Conservation (phyloP, 2,888 invertebrate species). For the Tinea trinotella region DNA sequence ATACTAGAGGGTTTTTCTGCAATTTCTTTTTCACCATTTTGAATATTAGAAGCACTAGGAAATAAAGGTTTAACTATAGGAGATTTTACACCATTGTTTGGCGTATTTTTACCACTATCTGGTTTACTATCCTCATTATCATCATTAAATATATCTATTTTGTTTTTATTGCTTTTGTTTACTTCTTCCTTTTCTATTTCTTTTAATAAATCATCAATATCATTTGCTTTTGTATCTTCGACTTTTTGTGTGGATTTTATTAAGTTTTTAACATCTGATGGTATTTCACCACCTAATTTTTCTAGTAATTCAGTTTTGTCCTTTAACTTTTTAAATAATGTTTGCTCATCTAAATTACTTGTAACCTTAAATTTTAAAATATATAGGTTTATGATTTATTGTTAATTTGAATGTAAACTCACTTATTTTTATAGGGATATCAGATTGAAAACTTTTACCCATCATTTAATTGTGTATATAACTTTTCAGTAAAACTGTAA, state of each 20-base stretch:
- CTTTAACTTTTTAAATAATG: constrained; percentile 50
- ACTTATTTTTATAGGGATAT: constrained; percentile 23
- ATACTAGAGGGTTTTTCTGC: constrained; percentile 25
- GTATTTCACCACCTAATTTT: constrained; percentile 67
- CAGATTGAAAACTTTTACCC: constrained; percentile 71
- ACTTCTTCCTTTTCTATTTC: constrained; percentile 59
- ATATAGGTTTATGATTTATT: neutral
- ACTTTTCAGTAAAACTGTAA: neutral
- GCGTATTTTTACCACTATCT: constrained; percentile 37
- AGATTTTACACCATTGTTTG: constrained; percentile 32
- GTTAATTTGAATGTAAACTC: neutral
- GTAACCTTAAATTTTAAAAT: constrained; percentile 4
- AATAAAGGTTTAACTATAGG: constrained; percentile 31
- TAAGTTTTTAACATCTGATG: constrained; percentile 58
- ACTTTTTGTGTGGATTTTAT: constrained; percentile 38
- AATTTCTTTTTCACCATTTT: constrained; percentile 28
- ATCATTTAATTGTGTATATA: constrained; percentile 31
- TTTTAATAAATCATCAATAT: constrained; percentile 53
- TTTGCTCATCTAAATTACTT: constrained; percentile 45
- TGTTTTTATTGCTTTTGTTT: constrained; percentile 38
- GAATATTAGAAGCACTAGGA: constrained; percentile 35
- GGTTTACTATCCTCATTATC: constrained; percentile 17
- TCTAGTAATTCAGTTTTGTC: constrained; percentile 66
- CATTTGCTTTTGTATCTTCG: no score
- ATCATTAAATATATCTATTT: constrained; percentile 31